A percentile compares a stretch with the other conserved stretches of the same genome.
These are phyloP conservation scores for Alloscopus bannaensis DNA, from an alignment of 2,888 invertebrate species.

Conservation along the genomic window DNA sequence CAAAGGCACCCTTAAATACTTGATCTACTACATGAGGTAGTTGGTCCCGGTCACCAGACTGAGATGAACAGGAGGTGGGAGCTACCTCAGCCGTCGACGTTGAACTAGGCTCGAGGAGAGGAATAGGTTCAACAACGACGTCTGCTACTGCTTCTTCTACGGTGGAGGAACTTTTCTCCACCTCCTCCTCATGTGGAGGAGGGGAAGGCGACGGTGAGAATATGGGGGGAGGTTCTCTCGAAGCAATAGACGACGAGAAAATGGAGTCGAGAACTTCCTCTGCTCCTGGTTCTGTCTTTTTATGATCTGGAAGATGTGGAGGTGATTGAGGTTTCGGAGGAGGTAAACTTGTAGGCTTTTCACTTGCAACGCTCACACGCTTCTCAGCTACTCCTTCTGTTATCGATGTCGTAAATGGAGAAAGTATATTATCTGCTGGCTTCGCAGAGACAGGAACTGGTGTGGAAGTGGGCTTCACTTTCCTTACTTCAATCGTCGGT, in stretches of 20 bases:
- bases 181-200: neutral
- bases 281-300: neutral
- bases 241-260: neutral
- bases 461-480: neutral
- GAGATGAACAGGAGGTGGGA: conserved; percentile 23
- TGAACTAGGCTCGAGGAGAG: neutral
- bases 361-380: too few species aligned
- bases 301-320: neutral
- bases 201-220: neutral
- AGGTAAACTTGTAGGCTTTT: too few species aligned
- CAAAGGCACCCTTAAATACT: conserved; percentile 58
- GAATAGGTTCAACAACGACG: conserved; percentile 1
- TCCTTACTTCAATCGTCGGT: neutral
- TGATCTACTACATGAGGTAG: conserved; percentile 33
- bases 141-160: neutral
- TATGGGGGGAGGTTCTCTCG: neutral
- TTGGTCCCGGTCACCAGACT: conserved; percentile 18
- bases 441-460: too few species aligned
- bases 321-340: too few species aligned
- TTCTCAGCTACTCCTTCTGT: neutral
- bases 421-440: too few species aligned
- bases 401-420: too few species aligned
- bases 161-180: neutral
- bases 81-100: conserved; percentile 13
- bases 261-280: neutral